Evolutionary conservation across 92 coral and sea anemone species (phyloP).

Genomic region (Paragorgia papillata): DNA sequence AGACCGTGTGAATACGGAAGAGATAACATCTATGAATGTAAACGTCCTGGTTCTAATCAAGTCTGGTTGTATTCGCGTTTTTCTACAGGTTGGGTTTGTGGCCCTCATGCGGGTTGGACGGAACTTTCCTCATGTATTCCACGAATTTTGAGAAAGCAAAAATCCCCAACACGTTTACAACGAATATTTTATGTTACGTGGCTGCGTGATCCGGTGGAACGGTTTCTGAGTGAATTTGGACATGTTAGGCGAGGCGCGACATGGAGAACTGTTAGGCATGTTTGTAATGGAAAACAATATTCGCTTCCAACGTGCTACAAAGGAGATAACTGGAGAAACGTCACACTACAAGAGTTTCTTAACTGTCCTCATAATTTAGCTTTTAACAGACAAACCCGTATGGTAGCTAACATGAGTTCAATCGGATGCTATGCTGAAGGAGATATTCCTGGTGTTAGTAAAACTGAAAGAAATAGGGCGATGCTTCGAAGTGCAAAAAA

Average conservation of each 20-base stretch:
- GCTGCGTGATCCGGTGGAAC: slow-evolving; percentile 42
- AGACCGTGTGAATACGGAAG: slow-evolving; percentile 43
- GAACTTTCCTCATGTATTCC: slow-evolving; percentile 43
- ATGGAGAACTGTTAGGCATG: slow-evolving; percentile 28
- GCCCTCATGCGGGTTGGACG: slow-evolving; percentile 33
- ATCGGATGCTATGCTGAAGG: slow-evolving; percentile 32
- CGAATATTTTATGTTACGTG: slow-evolving; percentile 37
- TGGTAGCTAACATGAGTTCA: slow-evolving; percentile 32
- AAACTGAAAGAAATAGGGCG: slow-evolving; percentile 23
- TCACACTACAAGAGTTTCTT: slow-evolving; percentile 16
- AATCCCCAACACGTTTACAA: slow-evolving; percentile 8
- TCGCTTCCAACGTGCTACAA: slow-evolving; percentile 21
- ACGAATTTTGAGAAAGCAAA: slow-evolving; percentile 1
- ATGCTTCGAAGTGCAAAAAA: slow-evolving; percentile 38
- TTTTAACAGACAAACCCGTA: slow-evolving; percentile 42
- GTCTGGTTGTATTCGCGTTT: slow-evolving; percentile 37
- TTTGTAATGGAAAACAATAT: slow-evolving; percentile 36
- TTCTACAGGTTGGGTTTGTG: slow-evolving; percentile 48
- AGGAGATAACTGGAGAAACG: slow-evolving; percentile 32
- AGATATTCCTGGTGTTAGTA: not conserved
- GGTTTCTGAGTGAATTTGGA: slow-evolving; percentile 39
- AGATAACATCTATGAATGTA: slow-evolving; percentile 43
- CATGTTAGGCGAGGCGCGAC: slow-evolving; percentile 43
- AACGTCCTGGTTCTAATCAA: slow-evolving; percentile 47
- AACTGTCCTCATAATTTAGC: slow-evolving; percentile 31